Base-by-base conservation (phyloP, 2,888 invertebrate genomes). In the Conops quadrifasciatus region DNA sequence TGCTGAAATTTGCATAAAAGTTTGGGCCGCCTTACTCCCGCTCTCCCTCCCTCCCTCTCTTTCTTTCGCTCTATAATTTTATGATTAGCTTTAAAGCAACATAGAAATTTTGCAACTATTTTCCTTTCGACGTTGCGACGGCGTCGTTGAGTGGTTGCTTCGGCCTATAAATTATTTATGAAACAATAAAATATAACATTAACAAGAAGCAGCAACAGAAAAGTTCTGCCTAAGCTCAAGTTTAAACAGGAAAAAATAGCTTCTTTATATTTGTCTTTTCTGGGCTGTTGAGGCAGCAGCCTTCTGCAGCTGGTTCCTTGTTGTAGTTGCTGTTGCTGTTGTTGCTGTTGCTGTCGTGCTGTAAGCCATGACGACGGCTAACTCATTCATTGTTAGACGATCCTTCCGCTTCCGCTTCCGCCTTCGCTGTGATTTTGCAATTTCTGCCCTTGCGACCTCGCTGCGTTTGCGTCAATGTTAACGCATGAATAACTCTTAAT, bases 381-480 rank as follows among this genome's bases (percentile, higher is more conserved):
- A 60, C 67, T 67, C n/a, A n/a, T 36, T 36, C 62, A 68, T 60
- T 68, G 68, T 62, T 59, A 68, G 68, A 51, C 60, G 51, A 62
- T 60, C 49, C 68, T 68, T 68, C 68, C 62, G 68, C 56, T 66
- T 56, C 56, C 66, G 66, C 49, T 59, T 67, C 56, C 67, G n/a
- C n/a, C n/a, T n/a, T n/a, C n/a, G 58, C 45, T 60, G 67, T 67
- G 47, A 67, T 60, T 67, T 67, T 21, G 67, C 67, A 49, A 67
- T 60, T 67, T 67, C 67, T 67, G 67, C 60, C 62, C 68, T 68
- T 68, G 49, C 47, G 36, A 62, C 68, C 36, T 58, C 68, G 21
- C 68, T 49, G 62, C 68, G 62, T 60, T 59, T 60, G 60, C 60
- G 59, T 67, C 68, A 62, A 68, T 68, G 51, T 68, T 68, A 68